These are phyloP conservation scores for Paramormyrops hopkinsi DNA, from an alignment of 2,797 vertebrate species.

Conservation along the genomic window DNA sequence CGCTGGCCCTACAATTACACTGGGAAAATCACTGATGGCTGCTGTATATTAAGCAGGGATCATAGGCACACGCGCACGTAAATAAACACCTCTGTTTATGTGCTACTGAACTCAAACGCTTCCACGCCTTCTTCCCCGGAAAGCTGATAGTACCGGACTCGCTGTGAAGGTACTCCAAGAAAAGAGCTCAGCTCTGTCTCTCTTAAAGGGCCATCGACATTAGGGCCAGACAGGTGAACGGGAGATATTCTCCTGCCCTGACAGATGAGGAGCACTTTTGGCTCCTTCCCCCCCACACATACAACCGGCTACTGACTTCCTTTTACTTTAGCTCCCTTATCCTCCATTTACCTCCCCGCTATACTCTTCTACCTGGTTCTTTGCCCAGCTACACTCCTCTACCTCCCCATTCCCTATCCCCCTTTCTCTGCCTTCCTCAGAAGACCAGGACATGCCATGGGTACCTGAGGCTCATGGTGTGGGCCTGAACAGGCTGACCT, in stretches of 20 bases:
- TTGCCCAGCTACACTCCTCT: background rate
- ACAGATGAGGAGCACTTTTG: background rate
- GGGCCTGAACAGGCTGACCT: background rate
- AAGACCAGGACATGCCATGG: background rate
- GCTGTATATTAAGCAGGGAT: background rate
- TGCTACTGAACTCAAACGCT: background rate
- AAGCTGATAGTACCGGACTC: background rate
- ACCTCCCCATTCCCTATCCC: background rate
- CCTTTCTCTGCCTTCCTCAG: background rate
- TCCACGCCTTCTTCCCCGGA: background rate
- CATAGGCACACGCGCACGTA: background rate
- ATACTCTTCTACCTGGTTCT: background rate
- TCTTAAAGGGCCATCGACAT: background rate
- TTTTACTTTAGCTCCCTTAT: background rate
- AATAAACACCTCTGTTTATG: background rate
- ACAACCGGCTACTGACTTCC: background rate
- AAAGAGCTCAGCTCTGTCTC: background rate
- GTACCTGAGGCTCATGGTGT: background rate
- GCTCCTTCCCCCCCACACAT: background rate
- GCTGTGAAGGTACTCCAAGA: background rate
- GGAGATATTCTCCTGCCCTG: background rate
- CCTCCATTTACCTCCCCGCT: background rate
- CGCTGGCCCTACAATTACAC: background rate
- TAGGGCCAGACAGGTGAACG: background rate
- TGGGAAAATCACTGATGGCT: background rate